phyloP scores from a whole-genome alignment of 2,888 invertebrate genomes.

The Helobdella robusta region DNA sequence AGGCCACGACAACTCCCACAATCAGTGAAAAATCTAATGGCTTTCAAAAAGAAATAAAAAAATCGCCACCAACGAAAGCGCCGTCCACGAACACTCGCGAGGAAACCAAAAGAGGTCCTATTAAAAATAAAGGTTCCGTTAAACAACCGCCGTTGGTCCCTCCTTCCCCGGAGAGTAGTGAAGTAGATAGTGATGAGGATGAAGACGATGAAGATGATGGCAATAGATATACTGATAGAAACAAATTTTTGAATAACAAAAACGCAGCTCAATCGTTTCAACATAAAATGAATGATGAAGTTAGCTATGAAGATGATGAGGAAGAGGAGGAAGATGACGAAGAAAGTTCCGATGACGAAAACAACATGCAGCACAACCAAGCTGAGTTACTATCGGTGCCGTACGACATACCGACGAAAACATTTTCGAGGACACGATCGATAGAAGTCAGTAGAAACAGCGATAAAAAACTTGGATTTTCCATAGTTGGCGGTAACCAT shows the following conservation, averaged over 20 bases:
- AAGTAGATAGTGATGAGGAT: slow-evolving; percentile 1
- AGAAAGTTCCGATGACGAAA: neutral
- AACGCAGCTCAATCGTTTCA: slow-evolving; percentile 10
- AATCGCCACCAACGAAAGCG: no score
- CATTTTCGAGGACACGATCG: neutral
- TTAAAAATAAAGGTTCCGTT: neutral
- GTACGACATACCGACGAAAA: neutral
- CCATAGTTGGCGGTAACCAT: slow-evolving; percentile 35
- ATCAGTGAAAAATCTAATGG: no score
- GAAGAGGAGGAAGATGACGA: slow-evolving; percentile 16
- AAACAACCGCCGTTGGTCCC: neutral
- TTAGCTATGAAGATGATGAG: neutral
- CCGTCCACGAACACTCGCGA: no score
- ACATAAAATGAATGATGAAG: neutral
- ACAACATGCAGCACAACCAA: no score
- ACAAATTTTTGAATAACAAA: neutral
- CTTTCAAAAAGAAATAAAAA: no score
- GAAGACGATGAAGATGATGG: slow-evolving; percentile 1
- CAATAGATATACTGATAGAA: neutral
- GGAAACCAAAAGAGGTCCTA: no score
- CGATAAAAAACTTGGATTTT: slow-evolving; percentile 14
- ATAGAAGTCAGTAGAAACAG: neutral
- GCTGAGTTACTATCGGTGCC: no score
- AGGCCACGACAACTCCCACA: no score
- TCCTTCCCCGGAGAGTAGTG: neutral